These are phyloP conservation scores for Thalassarche chlororhynchos DNA, from an alignment of 2,113 vertebrate genomes.

Conservation along the genomic window DNA sequence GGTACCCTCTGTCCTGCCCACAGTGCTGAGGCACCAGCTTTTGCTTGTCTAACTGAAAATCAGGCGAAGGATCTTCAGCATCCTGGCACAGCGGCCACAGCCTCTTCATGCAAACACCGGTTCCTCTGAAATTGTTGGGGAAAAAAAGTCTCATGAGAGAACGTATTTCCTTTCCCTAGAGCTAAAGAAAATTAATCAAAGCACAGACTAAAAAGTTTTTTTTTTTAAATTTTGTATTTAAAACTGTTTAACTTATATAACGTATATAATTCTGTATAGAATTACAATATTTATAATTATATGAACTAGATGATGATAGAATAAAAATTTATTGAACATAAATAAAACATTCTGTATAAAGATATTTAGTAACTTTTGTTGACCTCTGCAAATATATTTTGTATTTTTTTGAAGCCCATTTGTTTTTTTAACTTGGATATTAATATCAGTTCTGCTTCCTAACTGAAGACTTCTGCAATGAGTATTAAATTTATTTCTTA, in stretches of 20 bases:
- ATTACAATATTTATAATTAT: neutral
- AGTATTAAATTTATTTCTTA: neutral
- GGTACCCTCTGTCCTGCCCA: no score
- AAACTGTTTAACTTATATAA: neutral
- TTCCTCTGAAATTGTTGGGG: neutral
- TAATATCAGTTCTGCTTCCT: neutral
- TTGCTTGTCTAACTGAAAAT: neutral
- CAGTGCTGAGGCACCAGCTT: neutral
- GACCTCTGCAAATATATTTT: neutral
- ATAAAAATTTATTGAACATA: neutral
- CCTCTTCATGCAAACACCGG: rapidly evolving
- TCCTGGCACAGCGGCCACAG: no score
- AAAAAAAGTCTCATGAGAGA: neutral
- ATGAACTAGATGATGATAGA: neutral
- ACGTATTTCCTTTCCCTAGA: neutral
- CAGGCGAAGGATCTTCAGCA: neutral
- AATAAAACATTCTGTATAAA: neutral
- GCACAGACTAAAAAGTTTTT: neutral
- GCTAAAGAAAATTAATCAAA: neutral
- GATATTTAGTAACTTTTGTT: neutral
- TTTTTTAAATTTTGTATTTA: neutral
- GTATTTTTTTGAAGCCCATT: neutral
- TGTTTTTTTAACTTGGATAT: neutral
- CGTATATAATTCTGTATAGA: neutral
- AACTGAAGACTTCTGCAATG: neutral